Conservation (phyloP, 2,113 vertebrate genomes). For the Alouatta palliata region DNA sequence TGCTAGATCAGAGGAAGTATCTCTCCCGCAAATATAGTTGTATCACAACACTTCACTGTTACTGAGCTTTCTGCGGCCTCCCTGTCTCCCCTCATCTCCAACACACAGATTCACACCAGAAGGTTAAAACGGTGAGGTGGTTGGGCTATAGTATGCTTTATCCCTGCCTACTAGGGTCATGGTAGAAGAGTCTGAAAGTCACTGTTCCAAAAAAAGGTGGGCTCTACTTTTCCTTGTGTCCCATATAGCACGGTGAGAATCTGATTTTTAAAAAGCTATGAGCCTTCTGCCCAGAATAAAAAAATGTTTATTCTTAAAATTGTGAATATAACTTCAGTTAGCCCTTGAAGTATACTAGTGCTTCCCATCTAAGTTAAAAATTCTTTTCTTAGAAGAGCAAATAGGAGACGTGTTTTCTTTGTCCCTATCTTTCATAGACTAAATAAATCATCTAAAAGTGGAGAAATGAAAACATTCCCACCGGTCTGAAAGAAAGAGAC, state of each 20-base stretch:
- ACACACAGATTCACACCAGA: not conserved
- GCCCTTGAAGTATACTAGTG: not conserved
- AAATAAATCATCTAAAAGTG: not conserved
- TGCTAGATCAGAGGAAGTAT: not conserved
- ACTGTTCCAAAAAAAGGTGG: not conserved
- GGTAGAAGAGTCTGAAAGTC: not conserved
- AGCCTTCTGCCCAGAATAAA: not conserved
- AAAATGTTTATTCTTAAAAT: not conserved
- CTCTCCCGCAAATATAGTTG: not conserved
- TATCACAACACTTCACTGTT: not conserved
- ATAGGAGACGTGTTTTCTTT: not conserved
- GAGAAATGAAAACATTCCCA: not conserved
- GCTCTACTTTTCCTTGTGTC: not conserved
- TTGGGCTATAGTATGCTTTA: no score
- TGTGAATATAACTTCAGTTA: not conserved
- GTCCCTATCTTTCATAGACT: not conserved
- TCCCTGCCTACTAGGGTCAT: no score
- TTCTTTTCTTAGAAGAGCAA: not conserved
- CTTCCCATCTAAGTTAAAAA: not conserved
- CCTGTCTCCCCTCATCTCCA: fast-evolving
- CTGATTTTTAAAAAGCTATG: not conserved
- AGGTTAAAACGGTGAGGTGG: not conserved
- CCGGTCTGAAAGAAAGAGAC: not conserved
- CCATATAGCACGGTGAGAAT: not conserved
- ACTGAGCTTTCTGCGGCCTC: not conserved